phyloP scores from a whole-genome alignment of 2,888 invertebrate species.

The Drosophila prostipennis region DNA sequence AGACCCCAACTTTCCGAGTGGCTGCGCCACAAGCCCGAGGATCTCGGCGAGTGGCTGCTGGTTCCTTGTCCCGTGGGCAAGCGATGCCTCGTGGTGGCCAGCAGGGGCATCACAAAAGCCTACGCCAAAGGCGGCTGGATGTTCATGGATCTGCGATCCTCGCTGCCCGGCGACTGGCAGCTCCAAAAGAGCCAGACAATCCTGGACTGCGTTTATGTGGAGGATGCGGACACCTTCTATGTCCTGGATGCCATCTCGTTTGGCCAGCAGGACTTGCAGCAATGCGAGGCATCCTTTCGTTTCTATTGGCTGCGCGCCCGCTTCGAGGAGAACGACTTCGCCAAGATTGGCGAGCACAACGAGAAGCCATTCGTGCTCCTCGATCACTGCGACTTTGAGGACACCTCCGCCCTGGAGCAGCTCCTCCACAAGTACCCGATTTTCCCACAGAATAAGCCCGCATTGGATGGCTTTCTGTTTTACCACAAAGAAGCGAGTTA shows the following conservation, averaged over 20 bases:
- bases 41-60: slow-evolving; percentile 90
- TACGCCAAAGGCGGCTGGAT: slow-evolving; percentile 88
- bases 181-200: slow-evolving; percentile 82
- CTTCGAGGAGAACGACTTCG: slow-evolving; percentile 86
- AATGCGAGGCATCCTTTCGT: slow-evolving; percentile 88
- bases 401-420: slow-evolving; percentile 61
- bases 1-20: slow-evolving; percentile 96
- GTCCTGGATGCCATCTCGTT: slow-evolving; percentile 89
- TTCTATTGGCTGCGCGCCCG: slow-evolving; percentile 93
- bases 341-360: slow-evolving; percentile 46
- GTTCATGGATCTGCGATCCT: slow-evolving; percentile 85
- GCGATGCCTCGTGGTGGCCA: slow-evolving; percentile 92
- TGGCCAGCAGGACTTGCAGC: slow-evolving; percentile 77
- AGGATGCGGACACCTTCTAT: slow-evolving; percentile 87
- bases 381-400: slow-evolving; percentile 73
- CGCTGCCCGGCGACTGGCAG: slow-evolving; percentile 77
- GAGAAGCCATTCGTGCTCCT: slow-evolving; percentile 70
- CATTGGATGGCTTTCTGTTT: slow-evolving; percentile 94
- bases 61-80: slow-evolving; percentile 93
- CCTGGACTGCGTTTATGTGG: slow-evolving; percentile 92
- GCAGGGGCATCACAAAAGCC: slow-evolving; percentile 88
- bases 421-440: slow-evolving; percentile 75
- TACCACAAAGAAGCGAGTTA: slow-evolving; percentile 94
- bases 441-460: slow-evolving; percentile 83
- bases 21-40: slow-evolving; percentile 93